Conservation (phyloP, 2,888 invertebrate species). For the Stratiomys singularior region DNA sequence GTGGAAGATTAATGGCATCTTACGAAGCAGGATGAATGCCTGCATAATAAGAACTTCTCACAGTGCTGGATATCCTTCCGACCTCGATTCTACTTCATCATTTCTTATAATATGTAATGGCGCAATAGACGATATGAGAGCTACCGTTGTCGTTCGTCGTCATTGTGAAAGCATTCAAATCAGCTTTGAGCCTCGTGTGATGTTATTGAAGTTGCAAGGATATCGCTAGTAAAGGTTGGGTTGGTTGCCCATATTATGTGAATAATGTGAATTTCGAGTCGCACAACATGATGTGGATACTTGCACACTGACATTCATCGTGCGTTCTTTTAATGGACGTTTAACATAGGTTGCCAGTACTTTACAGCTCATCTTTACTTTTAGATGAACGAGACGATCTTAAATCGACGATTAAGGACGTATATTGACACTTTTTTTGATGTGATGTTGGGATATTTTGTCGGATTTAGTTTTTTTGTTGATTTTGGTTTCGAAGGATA, state of each 20-base stretch:
- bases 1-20: slow-evolving; percentile 25
- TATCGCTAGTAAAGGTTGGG: neutral
- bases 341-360: slow-evolving; percentile 2
- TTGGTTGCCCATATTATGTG: neutral
- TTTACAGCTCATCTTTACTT: no score
- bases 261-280: neutral
- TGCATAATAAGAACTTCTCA: slow-evolving; percentile 13
- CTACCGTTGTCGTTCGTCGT: no score
- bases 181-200: slow-evolving; percentile 22
- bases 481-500: no score
- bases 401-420: no score
- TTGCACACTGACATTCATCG: slow-evolving; percentile 19
- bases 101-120: neutral
- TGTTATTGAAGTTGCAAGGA: slow-evolving; percentile 10
- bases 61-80: neutral
- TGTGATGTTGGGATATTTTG: no score
- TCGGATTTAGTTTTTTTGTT: no score
- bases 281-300: neutral
- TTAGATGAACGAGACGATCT: no score
- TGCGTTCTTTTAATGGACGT: slow-evolving; percentile 22
- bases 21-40: neutral
- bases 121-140: neutral
- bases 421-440: no score
- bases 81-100: neutral
- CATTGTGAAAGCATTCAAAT: slow-evolving; percentile 34